These are phyloP conservation scores for Cercopithecus mitis DNA, from an alignment of 2,797 vertebrate species.

Conservation along the genomic window DNA sequence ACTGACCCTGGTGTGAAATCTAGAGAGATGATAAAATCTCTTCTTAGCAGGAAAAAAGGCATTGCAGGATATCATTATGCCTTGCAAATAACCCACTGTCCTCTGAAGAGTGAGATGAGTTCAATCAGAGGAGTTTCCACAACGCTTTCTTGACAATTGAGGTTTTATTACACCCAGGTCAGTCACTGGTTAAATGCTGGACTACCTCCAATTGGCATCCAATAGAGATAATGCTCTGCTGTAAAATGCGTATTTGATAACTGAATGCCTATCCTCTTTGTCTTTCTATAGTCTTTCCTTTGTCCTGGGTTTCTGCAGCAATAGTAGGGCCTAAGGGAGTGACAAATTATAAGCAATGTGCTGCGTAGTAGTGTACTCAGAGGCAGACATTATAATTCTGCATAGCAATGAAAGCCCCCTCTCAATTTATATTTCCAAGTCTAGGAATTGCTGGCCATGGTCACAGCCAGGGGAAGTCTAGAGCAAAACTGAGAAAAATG, in stretches of 20 bases:
- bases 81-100: slow-evolving; percentile 30
- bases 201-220: background rate
- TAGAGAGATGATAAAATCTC: slow-evolving; percentile 64
- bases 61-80: slow-evolving; percentile 15
- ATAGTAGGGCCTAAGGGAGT: background rate
- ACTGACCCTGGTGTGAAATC: slow-evolving; percentile 61
- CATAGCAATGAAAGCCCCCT: background rate
- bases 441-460: background rate
- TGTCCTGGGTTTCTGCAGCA: slow-evolving; percentile 27
- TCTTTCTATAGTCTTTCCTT: slow-evolving; percentile 43
- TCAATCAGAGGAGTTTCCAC: slow-evolving; percentile 28
- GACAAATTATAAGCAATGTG: background rate
- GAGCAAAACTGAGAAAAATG: background rate
- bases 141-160: slow-evolving; percentile 39
- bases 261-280: slow-evolving; percentile 35
- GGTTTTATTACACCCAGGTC: background rate
- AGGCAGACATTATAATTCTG: background rate
- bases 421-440: slow-evolving; percentile 40
- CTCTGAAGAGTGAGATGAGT: slow-evolving; percentile 27
- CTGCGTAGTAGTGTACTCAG: background rate
- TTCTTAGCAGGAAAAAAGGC: slow-evolving; percentile 24
- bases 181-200: slow-evolving; percentile 12
- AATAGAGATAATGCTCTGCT: slow-evolving; percentile 29
- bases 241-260: slow-evolving; percentile 48
- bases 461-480: background rate